Evolutionary conservation across 2,113 vertebrate species (phyloP).

Genomic region (Petrocephalus zakoni): DNA sequence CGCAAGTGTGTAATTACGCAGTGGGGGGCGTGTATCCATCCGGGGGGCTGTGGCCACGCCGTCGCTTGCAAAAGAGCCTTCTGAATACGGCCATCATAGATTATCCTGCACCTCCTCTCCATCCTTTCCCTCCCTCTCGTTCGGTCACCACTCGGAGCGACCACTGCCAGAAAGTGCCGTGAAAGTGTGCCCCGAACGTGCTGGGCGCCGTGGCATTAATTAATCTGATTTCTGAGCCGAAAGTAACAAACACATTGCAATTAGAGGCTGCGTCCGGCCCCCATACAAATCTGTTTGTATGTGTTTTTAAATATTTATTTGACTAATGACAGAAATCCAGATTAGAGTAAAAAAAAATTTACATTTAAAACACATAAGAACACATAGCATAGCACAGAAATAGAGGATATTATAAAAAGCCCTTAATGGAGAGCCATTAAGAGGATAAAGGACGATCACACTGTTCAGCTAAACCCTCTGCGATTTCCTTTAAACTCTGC

Average conservation of each 20-base stretch:
- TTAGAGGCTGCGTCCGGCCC: background rate
- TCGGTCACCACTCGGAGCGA: background rate
- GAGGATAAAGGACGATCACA: background rate
- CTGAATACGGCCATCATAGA: background rate
- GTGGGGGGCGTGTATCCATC: background rate
- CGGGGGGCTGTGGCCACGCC: background rate
- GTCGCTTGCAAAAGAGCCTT: background rate
- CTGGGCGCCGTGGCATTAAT: background rate
- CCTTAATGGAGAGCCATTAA: background rate
- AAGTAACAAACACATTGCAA: background rate
- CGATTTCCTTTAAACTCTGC: background rate
- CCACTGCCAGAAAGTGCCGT: background rate
- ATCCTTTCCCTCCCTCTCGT: background rate
- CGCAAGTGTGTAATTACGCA: background rate
- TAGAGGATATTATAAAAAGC: background rate
- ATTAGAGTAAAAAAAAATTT: background rate
- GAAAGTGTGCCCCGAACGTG: background rate
- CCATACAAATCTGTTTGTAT: background rate
- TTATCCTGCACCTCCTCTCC: background rate
- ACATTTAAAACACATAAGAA: background rate
- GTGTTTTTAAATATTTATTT: background rate
- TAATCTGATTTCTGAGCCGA: background rate
- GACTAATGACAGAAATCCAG: background rate
- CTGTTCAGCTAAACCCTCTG: background rate
- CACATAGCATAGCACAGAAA: background rate